These are phyloP conservation scores for Xyrauchen texanus DNA, from an alignment of 2,113 vertebrate genomes.

Conservation along the genomic window DNA sequence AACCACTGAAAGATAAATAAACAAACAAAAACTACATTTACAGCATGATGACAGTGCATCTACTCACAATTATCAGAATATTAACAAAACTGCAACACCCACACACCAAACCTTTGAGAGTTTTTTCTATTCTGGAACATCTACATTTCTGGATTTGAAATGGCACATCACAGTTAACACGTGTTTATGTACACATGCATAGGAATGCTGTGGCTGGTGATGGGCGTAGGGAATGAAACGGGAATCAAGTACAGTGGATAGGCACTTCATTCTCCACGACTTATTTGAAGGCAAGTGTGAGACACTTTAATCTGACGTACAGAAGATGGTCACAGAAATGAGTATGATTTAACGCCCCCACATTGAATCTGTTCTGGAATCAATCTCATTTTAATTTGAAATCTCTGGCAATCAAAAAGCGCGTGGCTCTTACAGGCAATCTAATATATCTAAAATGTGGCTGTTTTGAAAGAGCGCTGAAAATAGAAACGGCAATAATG, in stretches of 20 bases:
- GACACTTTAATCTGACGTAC: conserved; percentile 37
- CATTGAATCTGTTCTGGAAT: conserved; percentile 2
- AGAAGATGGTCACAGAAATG: conserved; percentile 27
- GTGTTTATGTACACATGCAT: conserved; percentile 35
- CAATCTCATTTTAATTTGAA: conserved; percentile 40
- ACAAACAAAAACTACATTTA: not conserved
- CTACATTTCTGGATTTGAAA: conserved; percentile 16
- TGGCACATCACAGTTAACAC: not conserved
- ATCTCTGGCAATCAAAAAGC: conserved; percentile 29
- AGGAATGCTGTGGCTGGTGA: conserved; percentile 19
- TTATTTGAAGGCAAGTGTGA: conserved; percentile 19
- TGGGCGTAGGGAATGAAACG: conserved; percentile 15
- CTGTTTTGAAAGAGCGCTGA: conserved; percentile 19
- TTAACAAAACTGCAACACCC: conserved; percentile 11
- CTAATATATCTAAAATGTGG: conserved; percentile 42
- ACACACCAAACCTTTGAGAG: conserved; percentile 9
- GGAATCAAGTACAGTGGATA: conserved; percentile 61
- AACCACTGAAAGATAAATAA: conserved; percentile 7
- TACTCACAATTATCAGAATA: conserved; percentile 26
- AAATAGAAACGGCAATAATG: conserved; percentile 32
- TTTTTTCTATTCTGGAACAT: conserved; percentile 19
- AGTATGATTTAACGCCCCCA: conserved; percentile 18
- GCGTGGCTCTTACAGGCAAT: conserved; percentile 19
- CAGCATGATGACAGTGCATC: conserved; percentile 23
- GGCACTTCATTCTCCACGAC: conserved; percentile 54